Base-by-base conservation (phyloP, 2,888 invertebrate species). In the Siphlonurus alternatus region DNA sequence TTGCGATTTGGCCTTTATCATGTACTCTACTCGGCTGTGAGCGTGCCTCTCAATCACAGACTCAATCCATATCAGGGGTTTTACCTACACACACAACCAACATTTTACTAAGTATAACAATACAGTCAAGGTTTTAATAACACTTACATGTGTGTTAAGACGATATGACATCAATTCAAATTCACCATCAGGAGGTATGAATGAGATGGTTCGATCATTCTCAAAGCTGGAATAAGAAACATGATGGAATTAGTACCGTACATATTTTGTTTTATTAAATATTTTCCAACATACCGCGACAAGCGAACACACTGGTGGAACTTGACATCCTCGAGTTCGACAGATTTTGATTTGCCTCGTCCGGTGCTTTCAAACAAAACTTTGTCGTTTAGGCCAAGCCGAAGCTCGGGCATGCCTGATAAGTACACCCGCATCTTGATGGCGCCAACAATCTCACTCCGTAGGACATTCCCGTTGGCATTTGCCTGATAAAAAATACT, bases 141-240 rank as follows among this genome's bases (percentile, higher is more conserved):
- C 23, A 73, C 75, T 73, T 71, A 91, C 95, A 76, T 96, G 96
- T 19, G 97, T 98, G 75, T 94, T 97, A 51, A 98, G 79, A 64
- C 97, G 83, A 75, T 98, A 98, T 0, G 96, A 96, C 97, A 99
- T 99, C 65, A 99, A 78, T 75, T 99, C 98, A 79, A 99, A 98
- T 75, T 98, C 98, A 20, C 98, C 98, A 79, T 98, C 98, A 0
- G 98, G 98, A 65, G 98, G 98, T 72, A 99, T 96, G 75, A 99
- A 98, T 0, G 93, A 96, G 70, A 97, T 97, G 0, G 98, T 99
- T 64, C 98, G 83, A 75, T 99, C 98, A 75, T 97, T 97, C 75
- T 99, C 98, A 76, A 98, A 98, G 64, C 74, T 74, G 66, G 1
- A 64, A 66, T 56, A 24, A 15, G 18, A 1, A 59, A 20, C 22